Evolutionary conservation across 1,140 invertebrate genomes (phyloP).

Genomic region (Atta texana): DNA sequence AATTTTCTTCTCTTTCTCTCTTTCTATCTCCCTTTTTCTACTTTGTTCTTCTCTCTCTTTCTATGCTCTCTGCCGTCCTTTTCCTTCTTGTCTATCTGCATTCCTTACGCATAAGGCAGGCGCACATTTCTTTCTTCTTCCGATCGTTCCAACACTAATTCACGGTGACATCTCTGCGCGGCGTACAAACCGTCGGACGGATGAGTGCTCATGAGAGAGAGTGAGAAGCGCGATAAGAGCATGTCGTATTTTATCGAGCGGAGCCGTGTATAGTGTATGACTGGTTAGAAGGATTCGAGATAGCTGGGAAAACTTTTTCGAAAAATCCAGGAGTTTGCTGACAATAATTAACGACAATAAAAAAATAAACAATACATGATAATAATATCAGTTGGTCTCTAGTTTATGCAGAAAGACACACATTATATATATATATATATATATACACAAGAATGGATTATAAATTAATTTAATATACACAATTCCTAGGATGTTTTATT

Average conservation of each 20-base stretch:
- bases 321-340: neutral
- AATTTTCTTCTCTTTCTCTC: conserved; percentile 26
- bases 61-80: conserved; percentile 12
- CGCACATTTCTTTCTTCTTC: conserved; percentile 73
- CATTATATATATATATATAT: no score
- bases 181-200: conserved; percentile 69
- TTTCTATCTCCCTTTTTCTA: conserved; percentile 15
- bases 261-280: neutral
- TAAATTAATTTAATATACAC: neutral
- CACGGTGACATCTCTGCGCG: conserved; percentile 76
- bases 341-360: no score
- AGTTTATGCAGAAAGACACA: neutral
- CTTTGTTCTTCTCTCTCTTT: conserved; percentile 24
- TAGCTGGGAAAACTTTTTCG: neutral
- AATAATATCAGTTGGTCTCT: neutral
- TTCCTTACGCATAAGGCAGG: conserved; percentile 77
- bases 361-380: neutral
- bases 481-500: neutral
- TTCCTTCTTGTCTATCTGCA: conserved; percentile 42
- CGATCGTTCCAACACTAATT: conserved; percentile 76
- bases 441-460: neutral
- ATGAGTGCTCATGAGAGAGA: conserved; percentile 43
- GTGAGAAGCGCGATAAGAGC: conserved; percentile 51
- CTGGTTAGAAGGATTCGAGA: neutral
- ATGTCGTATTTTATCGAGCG: neutral